Percentiles rank a stretch among this genome's conserved stretches.
Conservation (phyloP, 2,888 invertebrate genomes). For the Dicyrtomina minuta region DNA sequence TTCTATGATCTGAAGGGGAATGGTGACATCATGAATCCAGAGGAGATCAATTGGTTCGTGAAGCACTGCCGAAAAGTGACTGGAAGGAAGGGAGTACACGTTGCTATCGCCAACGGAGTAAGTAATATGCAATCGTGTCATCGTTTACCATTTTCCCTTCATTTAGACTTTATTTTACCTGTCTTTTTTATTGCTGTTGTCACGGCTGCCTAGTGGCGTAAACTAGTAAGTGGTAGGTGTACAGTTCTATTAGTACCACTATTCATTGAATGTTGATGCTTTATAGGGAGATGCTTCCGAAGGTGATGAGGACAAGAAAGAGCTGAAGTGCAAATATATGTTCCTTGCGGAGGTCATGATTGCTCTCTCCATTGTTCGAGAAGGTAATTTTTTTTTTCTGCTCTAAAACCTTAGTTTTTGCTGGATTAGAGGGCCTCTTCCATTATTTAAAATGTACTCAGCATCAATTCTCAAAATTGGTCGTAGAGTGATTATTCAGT, state of each 20-base stretch:
- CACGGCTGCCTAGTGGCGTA: too few species aligned
- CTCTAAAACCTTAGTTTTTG: too few species aligned
- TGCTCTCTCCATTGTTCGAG: constrained; percentile 79
- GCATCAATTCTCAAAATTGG: background rate
- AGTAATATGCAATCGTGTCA: too few species aligned
- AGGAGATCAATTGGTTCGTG: constrained; percentile 76
- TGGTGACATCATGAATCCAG: constrained; percentile 83
- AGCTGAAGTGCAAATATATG: constrained; percentile 89
- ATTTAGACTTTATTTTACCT: background rate
- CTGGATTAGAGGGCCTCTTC: too few species aligned
- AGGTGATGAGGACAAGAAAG: constrained; percentile 92
- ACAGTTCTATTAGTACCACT: background rate
- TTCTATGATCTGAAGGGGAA: constrained; percentile 63
- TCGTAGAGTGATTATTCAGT: too few species aligned
- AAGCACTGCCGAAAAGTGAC: constrained; percentile 74
- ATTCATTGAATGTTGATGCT: background rate
- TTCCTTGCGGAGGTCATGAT: constrained; percentile 92
- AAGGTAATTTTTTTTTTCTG: constrained; percentile 57
- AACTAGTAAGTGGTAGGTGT: too few species aligned
- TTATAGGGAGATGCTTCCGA: constrained; percentile 29
- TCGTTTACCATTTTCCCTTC: too few species aligned
- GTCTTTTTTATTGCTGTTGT: too few species aligned
- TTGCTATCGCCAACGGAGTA: constrained; percentile 97
- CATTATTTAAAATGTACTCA: background rate
- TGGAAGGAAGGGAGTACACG: constrained; percentile 79